Evolutionary conservation across 2,113 vertebrate species (phyloP).

Genomic region (Thunnus thynnus): DNA sequence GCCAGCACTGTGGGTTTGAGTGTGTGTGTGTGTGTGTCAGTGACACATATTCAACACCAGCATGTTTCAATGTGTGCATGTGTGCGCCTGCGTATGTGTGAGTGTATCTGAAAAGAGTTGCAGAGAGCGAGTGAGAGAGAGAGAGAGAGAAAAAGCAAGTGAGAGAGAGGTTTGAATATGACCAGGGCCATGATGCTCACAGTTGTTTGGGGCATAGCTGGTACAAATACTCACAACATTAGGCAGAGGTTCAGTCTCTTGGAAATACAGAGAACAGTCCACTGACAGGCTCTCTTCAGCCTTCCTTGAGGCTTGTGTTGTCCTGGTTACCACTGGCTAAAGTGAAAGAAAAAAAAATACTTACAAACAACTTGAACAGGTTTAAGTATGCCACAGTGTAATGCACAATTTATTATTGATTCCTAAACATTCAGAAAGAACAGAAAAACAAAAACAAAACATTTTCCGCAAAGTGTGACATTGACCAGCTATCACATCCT

Average conservation of each 20-base stretch:
- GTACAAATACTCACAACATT: background rate
- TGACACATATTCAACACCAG: background rate
- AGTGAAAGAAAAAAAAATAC: background rate
- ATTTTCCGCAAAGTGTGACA: background rate
- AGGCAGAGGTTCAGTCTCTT: background rate
- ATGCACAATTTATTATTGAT: background rate
- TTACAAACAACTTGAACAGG: background rate
- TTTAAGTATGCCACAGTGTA: too few species aligned
- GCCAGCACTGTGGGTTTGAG: background rate
- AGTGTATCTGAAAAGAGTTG: background rate
- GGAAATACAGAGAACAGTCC: background rate
- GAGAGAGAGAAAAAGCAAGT: too few species aligned
- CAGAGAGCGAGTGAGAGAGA: too few species aligned
- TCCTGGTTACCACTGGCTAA: conserved; percentile 32
- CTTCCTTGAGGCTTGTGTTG: conserved; percentile 26
- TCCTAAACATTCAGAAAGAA: too few species aligned
- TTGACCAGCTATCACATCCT: too few species aligned
- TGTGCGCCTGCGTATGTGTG: background rate
- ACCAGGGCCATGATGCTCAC: background rate
- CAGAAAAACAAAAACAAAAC: background rate
- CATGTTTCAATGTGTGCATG: background rate
- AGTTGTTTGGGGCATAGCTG: background rate
- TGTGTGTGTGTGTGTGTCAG: background rate
- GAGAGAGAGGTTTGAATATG: background rate
- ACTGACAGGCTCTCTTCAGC: conserved; percentile 18